Conservation (phyloP, 2,113 vertebrate species). For the Melanocharis versteri region DNA sequence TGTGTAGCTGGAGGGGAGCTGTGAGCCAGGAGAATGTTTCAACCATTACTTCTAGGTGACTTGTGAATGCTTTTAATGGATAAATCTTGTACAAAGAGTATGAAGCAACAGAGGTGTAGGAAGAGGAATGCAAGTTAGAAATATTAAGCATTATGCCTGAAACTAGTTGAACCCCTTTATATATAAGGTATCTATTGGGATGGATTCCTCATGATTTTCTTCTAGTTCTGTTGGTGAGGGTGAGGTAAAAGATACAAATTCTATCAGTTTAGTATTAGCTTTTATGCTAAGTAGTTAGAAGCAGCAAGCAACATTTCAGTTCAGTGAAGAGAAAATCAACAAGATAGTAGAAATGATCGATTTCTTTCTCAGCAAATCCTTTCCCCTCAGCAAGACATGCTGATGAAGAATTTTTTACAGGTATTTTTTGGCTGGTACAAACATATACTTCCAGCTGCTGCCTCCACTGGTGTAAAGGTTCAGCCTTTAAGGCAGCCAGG, state of each 20-base stretch:
- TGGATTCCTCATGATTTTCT: neutral
- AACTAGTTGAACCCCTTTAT: neutral
- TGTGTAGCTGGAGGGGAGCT: neutral
- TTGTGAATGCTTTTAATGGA: neutral
- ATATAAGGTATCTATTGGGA: neutral
- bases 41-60: neutral
- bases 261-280: neutral
- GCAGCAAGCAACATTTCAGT: neutral
- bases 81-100: neutral
- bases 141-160: neutral
- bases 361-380: neutral
- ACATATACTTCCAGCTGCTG: neutral
- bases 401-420: neutral
- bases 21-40: neutral
- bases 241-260: neutral
- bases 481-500: neutral
- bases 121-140: neutral
- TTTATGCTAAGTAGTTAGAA: neutral
- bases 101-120: neutral
- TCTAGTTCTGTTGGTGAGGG: neutral
- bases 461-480: neutral
- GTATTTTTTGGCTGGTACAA: neutral
- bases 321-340: neutral
- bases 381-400: neutral
- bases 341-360: neutral